These are phyloP conservation scores for Oryzias dopingdopingensis DNA, from an alignment of 2,797 vertebrate genomes.

Conservation along the genomic window DNA sequence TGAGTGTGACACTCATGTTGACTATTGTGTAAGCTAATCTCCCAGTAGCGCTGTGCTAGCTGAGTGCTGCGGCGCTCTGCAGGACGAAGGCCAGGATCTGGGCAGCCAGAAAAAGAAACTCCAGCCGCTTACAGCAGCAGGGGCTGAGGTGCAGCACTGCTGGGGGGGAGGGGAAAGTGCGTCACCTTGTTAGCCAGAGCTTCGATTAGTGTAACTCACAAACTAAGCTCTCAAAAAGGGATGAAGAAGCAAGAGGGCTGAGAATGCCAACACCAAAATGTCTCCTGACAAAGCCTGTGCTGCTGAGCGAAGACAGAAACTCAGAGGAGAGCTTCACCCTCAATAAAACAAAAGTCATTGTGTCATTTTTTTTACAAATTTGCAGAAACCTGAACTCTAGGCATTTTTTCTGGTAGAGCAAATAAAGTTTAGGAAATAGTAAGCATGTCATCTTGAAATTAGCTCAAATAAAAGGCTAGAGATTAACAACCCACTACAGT, in stretches of 20 bases:
- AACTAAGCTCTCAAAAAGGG: slow-evolving; percentile 43
- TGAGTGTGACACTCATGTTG: slow-evolving; percentile 52
- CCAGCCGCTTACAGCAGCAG: slow-evolving; percentile 63
- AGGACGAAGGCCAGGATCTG: slow-evolving; percentile 54
- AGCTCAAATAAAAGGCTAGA: no score
- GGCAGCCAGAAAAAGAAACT: slow-evolving; percentile 72
- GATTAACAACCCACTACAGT: no score
- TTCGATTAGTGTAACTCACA: slow-evolving; percentile 60
- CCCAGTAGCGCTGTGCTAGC: slow-evolving; percentile 46
- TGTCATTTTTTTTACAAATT: no score
- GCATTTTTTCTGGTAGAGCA: no score
- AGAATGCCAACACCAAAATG: slow-evolving; percentile 10
- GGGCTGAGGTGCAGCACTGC: slow-evolving; percentile 27
- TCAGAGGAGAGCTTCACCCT: no score
- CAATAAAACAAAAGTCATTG: no score
- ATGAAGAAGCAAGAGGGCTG: slow-evolving; percentile 23
- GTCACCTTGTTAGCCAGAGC: slow-evolving; percentile 66
- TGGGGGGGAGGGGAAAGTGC: slow-evolving; percentile 38
- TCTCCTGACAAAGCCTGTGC: not conserved
- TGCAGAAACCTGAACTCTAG: no score
- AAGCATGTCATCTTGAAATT: no score
- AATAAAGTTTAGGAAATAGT: no score
- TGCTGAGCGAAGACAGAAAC: no score
- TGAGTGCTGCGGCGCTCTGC: slow-evolving; percentile 25
- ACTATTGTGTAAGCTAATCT: slow-evolving; percentile 61